Base-by-base conservation (phyloP, 2,113 vertebrate species). In the Varanus salvator region DNA sequence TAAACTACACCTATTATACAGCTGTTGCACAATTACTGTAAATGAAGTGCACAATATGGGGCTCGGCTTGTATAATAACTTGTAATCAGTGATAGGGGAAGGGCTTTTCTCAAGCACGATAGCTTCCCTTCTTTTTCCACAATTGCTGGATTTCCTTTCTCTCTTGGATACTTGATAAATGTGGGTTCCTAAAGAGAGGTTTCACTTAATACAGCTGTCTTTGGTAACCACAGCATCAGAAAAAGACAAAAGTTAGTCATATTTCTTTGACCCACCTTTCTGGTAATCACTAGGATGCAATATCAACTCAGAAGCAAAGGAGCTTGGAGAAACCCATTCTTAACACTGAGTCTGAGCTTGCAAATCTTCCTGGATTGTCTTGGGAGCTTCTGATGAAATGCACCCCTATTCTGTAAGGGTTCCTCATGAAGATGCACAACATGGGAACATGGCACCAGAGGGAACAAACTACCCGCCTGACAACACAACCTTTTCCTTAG, bases 1-100 rank as follows among this genome's bases (percentile, higher is more conserved):
- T 97, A 97, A 96, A 95, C 96, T 97, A 96, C 96, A 96, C 97
- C 95, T 96, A 97, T 97, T 97, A 97, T 96, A 97, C 96, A 97
- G 97, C 97, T 97, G 97, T 97, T 97, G 97, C 96, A 96, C 96
- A 96, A 93, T 97, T 96, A 92, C 94, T 94, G 96, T 95, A 96
- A 96, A 94, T 95, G 96, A 96, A 96, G 96, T 94, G 95, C 95
- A 95, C 96, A 96, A 92, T 91, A 95, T 95, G 94, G 92, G 27
- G 82, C 91, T 96, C 94, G 69, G 94, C 94, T 95, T 90, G 89
- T 86, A 76, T 91, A 93, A 94, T 95, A 95, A 85, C 94, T 96
- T 92, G 93, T 89, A 92, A 93, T 92, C 23, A 96, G n/a, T 90
- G 93, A 94, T 94, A 95, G 87, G 91, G 87, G 48, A 89, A 93